phyloP scores from a whole-genome alignment of 2,888 invertebrate genomes.

The Cephus pygmeus region DNA sequence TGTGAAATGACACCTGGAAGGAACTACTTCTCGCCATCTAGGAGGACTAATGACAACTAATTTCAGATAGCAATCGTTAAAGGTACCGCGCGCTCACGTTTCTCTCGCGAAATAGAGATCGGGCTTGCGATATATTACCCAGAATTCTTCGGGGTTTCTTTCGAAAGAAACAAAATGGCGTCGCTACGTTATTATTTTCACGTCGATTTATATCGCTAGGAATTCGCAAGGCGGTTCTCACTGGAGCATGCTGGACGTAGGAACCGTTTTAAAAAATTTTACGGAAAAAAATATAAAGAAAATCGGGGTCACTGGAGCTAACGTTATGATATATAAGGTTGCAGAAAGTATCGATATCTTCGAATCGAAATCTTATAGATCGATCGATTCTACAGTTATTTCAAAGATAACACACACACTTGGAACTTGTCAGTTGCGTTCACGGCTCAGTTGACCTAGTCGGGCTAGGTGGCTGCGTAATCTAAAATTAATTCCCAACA shows the following conservation, averaged over 20 bases:
- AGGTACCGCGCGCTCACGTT: not conserved
- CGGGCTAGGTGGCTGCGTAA: conserved; percentile 46
- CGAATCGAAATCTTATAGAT: not conserved
- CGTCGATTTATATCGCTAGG: not conserved
- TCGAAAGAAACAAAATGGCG: not conserved
- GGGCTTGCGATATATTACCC: not conserved
- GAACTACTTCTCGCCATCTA: not conserved
- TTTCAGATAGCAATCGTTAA: not conserved
- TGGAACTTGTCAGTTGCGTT: not conserved
- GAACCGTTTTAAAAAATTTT: not conserved
- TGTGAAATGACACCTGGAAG: not conserved
- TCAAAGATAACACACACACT: not conserved
- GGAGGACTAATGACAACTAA: conserved; percentile 4
- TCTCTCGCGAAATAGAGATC: not conserved
- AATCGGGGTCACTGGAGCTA: not conserved
- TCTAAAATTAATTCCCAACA: conserved; percentile 65
- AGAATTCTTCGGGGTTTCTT: not conserved
- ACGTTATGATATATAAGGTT: not conserved
- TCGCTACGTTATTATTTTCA: not conserved
- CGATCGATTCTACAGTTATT: not conserved
- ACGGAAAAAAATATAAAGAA: not conserved
- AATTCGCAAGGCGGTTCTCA: not conserved
- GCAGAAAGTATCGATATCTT: not conserved
- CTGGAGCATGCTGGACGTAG: not conserved
- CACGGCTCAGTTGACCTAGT: not conserved